Base-by-base conservation (phyloP, 2,888 invertebrate genomes). In the Asteroscopus sphinx region DNA sequence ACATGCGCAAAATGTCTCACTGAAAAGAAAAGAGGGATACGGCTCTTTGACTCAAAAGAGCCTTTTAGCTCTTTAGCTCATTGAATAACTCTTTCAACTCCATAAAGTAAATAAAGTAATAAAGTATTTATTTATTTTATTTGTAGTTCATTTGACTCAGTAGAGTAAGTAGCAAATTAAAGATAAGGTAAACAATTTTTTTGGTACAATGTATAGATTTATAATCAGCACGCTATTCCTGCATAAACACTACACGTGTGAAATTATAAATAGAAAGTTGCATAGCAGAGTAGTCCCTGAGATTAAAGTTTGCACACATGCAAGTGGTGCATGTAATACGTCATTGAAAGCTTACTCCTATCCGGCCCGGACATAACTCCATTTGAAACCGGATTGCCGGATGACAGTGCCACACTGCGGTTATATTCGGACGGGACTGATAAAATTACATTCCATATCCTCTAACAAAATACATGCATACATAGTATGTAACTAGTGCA, bases 361-460 rank as follows among this genome's bases (percentile, higher is more conserved):
- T 65, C 62, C 68, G 60, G 58, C 56, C 67, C 58, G 61, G 69
- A 72, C 68, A 70, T 53, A 49, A 58, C 68, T 65, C 66, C 66
- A 74, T 57, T 76, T 68, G 66, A 65, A 76, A 65, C 74, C 67
- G 74, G 76, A 72, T 75, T 71, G 68, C 60, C 66, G 68, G 73
- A 70, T 76, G 68, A 73, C 61, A 63, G 49, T 55, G 52, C 44
- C 36, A 52, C 67, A 60, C 53, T 67, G 69, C 57, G 69, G 73
- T 72, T 66, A 57, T 49, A 59, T 52, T 39, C 54, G 40, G 54
- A 45, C 33, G 47, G 36, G 15, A 40, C 16, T 32, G 44, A 70
- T 48, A 51, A 68, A 51, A 57, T 41, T 13, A 51, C 32, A 41
- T n/a, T 0, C 8, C 13, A 3, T 44, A 57, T 33, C 16, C 32